Conservation (phyloP, 1,140 invertebrate genomes). For the Coptotermes formosanus region DNA sequence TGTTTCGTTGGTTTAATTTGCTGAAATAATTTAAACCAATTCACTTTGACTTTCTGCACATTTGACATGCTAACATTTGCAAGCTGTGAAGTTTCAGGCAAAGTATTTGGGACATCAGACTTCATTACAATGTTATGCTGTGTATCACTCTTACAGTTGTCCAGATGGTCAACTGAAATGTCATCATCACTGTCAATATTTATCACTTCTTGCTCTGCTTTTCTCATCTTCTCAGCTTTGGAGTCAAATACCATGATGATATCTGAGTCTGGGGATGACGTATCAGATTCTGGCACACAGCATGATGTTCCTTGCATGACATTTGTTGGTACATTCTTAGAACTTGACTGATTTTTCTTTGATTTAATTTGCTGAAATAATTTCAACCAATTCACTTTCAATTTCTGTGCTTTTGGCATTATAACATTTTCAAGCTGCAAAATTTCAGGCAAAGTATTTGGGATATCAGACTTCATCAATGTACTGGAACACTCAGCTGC, state of each 20-base stretch:
- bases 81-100: too few species aligned
- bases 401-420: not conserved
- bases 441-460: not conserved
- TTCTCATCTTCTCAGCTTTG: not conserved
- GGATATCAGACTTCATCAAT: not conserved
- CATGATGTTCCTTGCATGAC: not conserved
- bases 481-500: not conserved
- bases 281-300: not conserved
- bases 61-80: too few species aligned
- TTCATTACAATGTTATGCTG: not conserved
- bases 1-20: not conserved
- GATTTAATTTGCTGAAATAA: not conserved
- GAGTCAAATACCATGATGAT: not conserved
- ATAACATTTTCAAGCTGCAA: not conserved
- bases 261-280: not conserved
- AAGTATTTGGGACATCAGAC: too few species aligned
- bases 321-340: not conserved
- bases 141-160: not conserved
- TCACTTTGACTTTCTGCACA: too few species aligned
- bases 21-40: too few species aligned
- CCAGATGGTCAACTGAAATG: not conserved
- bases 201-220: not conserved
- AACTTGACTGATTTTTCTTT: not conserved
- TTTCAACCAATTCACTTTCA: not conserved
- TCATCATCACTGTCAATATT: not conserved